A percentile compares a stretch with the other conserved stretches of the same genome.
These are phyloP conservation scores for Sander lucioperca DNA, from an alignment of 2,113 vertebrate genomes.

Conservation along the genomic window DNA sequence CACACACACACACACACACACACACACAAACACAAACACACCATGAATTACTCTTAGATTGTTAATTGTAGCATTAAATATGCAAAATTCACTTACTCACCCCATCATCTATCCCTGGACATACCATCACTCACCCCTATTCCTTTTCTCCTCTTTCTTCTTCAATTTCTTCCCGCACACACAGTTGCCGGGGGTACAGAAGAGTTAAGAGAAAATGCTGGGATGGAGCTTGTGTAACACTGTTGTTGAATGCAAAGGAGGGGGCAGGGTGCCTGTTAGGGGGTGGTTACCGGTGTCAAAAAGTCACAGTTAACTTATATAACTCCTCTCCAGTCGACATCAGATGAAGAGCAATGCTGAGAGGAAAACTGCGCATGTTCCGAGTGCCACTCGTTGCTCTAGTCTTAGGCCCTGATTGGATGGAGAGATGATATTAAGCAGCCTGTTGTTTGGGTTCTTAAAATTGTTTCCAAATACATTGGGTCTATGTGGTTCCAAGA, in stretches of 20 bases:
- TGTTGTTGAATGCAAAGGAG: conserved; percentile 55
- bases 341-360: conserved; percentile 27
- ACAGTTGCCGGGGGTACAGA: conserved; percentile 50
- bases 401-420: conserved; percentile 9
- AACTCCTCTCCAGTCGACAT: conserved; percentile 40
- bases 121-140: conserved; percentile 1
- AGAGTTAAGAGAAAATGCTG: conserved; percentile 45
- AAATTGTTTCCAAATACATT: not conserved
- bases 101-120: not conserved
- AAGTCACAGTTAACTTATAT: conserved; percentile 57
- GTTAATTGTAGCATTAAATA: not conserved
- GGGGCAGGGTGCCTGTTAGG: conserved; percentile 11
- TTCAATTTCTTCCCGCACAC: not conserved
- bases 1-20: no score
- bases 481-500: not conserved
- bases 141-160: not conserved
- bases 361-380: conserved; percentile 22
- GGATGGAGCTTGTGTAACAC: conserved; percentile 46
- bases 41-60: not conserved
- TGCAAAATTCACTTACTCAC: not conserved
- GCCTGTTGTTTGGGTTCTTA: conserved; percentile 23
- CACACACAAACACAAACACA: no score
- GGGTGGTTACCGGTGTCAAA: conserved; percentile 35
- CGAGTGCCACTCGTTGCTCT: conserved; percentile 15
- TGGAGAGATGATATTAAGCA: not conserved